Percentiles rank a stretch among this genome's conserved stretches.
phyloP scores from a whole-genome alignment of 2,888 invertebrate genomes.

The Rhingia rostrata region DNA sequence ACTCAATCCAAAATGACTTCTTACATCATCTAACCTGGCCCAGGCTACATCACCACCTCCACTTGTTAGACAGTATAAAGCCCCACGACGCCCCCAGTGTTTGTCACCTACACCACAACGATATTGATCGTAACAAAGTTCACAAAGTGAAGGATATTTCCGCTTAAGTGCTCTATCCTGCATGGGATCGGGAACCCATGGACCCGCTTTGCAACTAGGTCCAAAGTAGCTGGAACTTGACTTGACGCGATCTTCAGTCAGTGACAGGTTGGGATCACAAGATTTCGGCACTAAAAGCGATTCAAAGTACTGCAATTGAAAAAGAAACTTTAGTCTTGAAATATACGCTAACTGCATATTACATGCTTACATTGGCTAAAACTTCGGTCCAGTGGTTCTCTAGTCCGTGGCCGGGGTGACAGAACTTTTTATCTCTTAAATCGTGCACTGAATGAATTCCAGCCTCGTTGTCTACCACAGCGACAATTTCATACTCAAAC shows the following conservation, averaged over 20 bases:
- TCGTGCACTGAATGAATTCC: slow-evolving; percentile 86
- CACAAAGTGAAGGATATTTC: slow-evolving; percentile 89
- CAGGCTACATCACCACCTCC: slow-evolving; percentile 92
- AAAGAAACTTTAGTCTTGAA: slow-evolving; percentile 8
- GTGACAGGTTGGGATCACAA: slow-evolving; percentile 87
- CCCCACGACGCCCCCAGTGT: slow-evolving; percentile 92
- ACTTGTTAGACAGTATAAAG: slow-evolving; percentile 90
- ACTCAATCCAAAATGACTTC: slow-evolving; percentile 86
- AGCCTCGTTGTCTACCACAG: slow-evolving; percentile 86
- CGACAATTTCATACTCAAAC: slow-evolving; percentile 87
- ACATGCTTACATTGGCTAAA: slow-evolving; percentile 87
- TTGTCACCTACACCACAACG: slow-evolving; percentile 88
- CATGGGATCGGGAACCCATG: slow-evolving; percentile 88
- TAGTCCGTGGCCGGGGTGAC: slow-evolving; percentile 91
- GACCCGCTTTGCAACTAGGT: slow-evolving; percentile 92
- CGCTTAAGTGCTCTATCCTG: slow-evolving; percentile 87
- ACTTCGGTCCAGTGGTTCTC: slow-evolving; percentile 90
- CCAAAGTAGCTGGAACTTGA: slow-evolving; percentile 90
- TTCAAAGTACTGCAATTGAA: slow-evolving; percentile 87
- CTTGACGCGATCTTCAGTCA: slow-evolving; percentile 90
- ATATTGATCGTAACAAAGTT: slow-evolving; percentile 86
- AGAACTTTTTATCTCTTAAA: slow-evolving; percentile 88
- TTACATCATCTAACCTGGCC: slow-evolving; percentile 89
- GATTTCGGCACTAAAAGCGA: slow-evolving; percentile 87
- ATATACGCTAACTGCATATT: not conserved